These are phyloP conservation scores for Cotesia chilonis DNA, from an alignment of 1,140 invertebrate species.

Conservation along the genomic window DNA sequence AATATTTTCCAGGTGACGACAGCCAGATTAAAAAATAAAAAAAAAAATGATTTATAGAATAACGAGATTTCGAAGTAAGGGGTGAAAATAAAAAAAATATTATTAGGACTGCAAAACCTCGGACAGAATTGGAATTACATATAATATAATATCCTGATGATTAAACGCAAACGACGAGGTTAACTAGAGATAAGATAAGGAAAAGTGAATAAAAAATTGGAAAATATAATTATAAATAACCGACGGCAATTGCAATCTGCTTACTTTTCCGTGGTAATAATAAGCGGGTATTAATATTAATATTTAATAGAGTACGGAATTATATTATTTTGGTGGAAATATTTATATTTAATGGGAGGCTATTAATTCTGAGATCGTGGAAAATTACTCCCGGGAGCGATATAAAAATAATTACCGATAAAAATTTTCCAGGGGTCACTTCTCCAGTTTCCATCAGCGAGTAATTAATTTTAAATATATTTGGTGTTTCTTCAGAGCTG, in stretches of 20 bases:
- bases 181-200: slow-evolving; percentile 14
- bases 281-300: slow-evolving; percentile 63
- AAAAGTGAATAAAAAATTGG: slow-evolving; percentile 3
- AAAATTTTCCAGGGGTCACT: not conserved
- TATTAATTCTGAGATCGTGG: not conserved
- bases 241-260: slow-evolving; percentile 59
- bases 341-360: slow-evolving; percentile 1
- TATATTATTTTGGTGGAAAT: not conserved
- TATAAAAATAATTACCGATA: not conserved
- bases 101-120: no score
- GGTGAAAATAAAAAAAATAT: no score
- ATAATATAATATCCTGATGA: not conserved
- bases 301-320: slow-evolving; percentile 39
- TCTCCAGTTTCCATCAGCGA: slow-evolving; percentile 65
- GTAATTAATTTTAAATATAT: slow-evolving; percentile 69
- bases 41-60: not conserved
- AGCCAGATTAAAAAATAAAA: not conserved
- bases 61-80: no score
- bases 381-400: not conserved
- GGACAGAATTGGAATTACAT: slow-evolving; percentile 2
- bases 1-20: slow-evolving; percentile 2
- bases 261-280: slow-evolving; percentile 58
- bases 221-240: slow-evolving; percentile 58
- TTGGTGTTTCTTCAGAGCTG: slow-evolving; percentile 66
- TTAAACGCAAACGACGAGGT: not conserved